Evolutionary conservation across 1,140 invertebrate species (phyloP).

Genomic region (Nilaparvata lugens): DNA sequence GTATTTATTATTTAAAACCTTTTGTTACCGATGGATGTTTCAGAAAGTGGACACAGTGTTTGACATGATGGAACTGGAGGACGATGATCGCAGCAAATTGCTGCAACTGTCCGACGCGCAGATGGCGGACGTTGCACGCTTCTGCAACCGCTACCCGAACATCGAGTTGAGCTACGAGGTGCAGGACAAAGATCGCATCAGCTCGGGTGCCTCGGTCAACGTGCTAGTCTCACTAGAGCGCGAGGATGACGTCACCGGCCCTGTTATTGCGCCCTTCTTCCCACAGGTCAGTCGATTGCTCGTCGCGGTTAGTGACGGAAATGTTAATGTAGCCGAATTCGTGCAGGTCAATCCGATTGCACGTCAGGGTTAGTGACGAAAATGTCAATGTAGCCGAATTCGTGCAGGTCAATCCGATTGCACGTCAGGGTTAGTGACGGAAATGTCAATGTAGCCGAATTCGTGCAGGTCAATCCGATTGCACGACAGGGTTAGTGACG

Average conservation of each 20-base stretch:
- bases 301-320: too few relatives aligned
- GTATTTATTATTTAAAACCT: too few relatives aligned
- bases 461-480: too few relatives aligned
- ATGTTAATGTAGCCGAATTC: too few relatives aligned
- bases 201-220: constrained; percentile 72
- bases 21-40: constrained; percentile 15
- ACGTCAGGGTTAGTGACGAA: too few relatives aligned
- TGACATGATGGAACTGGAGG: constrained; percentile 97
- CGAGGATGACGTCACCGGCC: constrained; percentile 93
- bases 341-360: too few relatives aligned
- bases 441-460: too few relatives aligned
- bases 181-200: constrained; percentile 66
- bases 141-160: constrained; percentile 98
- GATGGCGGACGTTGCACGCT: constrained; percentile 94
- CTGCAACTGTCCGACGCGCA: constrained; percentile 75
- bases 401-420: too few relatives aligned
- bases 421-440: too few relatives aligned
- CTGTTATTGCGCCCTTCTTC: constrained; percentile 96
- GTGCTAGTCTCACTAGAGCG: constrained; percentile 88
- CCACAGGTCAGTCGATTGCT: constrained; percentile 70
- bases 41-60: constrained; percentile 91
- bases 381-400: too few relatives aligned
- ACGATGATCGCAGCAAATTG: constrained; percentile 80
- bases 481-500: too few relatives aligned
- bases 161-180: constrained; percentile 95